Evolutionary conservation across 2,113 vertebrate genomes (phyloP).

Genomic region (Catharus bicknelli): DNA sequence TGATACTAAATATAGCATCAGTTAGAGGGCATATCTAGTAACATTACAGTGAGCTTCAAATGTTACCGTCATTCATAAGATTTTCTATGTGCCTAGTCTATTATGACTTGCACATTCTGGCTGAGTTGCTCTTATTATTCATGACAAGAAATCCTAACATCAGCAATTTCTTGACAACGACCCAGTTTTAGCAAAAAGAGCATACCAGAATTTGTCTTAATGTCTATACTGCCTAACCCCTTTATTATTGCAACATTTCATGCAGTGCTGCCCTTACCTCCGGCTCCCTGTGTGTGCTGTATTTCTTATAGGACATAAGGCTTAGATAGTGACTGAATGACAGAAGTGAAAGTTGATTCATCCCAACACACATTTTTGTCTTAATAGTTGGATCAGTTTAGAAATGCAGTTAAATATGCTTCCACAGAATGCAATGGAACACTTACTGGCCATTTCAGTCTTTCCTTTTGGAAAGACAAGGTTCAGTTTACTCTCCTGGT

Average conservation of each 20-base stretch:
- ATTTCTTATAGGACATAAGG: not conserved
- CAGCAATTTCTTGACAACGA: constrained; percentile 37
- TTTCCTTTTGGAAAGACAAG: not conserved
- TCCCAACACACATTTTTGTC: not conserved
- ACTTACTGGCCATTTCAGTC: not conserved
- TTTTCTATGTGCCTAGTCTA: constrained; percentile 37
- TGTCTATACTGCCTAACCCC: not conserved
- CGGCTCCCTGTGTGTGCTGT: not conserved
- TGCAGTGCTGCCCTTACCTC: not conserved
- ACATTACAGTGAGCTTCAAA: constrained; percentile 49
- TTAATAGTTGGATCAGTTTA: not conserved
- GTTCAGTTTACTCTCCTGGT: not conserved
- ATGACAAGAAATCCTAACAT: constrained; percentile 35
- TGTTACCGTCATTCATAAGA: constrained; percentile 47
- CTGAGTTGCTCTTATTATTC: constrained; percentile 43
- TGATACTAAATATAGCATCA: constrained; percentile 59
- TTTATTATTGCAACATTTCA: not conserved
- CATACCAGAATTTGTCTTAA: not conserved
- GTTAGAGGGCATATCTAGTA: constrained; percentile 50
- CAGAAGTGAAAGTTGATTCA: not conserved
- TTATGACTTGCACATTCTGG: constrained; percentile 51
- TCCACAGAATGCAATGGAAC: not conserved
- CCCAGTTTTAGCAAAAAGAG: constrained; percentile 43
- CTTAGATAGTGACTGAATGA: not conserved
- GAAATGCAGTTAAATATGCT: not conserved